These are phyloP conservation scores for Acanthis flammea DNA, from an alignment of 2,797 vertebrate species.

Conservation along the genomic window DNA sequence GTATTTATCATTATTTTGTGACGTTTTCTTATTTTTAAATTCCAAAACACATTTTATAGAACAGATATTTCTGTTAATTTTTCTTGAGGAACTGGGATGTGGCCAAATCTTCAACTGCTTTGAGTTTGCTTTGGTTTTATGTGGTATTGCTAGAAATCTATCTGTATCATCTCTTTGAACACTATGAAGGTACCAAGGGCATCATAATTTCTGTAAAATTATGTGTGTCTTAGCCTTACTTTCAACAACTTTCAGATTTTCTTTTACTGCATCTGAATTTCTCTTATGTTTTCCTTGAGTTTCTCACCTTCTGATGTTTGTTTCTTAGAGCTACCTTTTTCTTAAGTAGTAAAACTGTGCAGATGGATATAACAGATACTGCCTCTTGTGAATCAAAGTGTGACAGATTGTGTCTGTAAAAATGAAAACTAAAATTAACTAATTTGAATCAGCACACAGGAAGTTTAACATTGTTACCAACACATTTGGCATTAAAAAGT, in stretches of 20 bases:
- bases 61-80: neutral
- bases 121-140: neutral
- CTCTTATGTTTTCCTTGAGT: constrained; percentile 1
- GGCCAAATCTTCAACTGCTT: neutral
- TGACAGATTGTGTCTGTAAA: constrained; percentile 60
- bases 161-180: neutral
- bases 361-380: constrained; percentile 53
- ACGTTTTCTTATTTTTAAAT: neutral
- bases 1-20: neutral
- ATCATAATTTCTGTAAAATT: neutral
- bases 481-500: constrained; percentile 47
- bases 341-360: constrained; percentile 26
- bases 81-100: neutral
- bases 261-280: neutral
- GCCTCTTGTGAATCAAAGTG: constrained; percentile 33
- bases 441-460: constrained; percentile 31
- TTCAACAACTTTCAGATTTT: neutral
- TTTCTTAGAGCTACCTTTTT: constrained; percentile 53
- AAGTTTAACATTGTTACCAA: constrained; percentile 43
- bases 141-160: neutral
- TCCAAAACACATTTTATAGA: neutral
- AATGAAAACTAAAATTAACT: constrained; percentile 58
- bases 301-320: constrained; percentile 59
- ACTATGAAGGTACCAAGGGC: neutral
- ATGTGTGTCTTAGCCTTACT: neutral